phyloP scores from a whole-genome alignment of 2,797 vertebrate genomes.

The Gymnodraco acuticeps region DNA sequence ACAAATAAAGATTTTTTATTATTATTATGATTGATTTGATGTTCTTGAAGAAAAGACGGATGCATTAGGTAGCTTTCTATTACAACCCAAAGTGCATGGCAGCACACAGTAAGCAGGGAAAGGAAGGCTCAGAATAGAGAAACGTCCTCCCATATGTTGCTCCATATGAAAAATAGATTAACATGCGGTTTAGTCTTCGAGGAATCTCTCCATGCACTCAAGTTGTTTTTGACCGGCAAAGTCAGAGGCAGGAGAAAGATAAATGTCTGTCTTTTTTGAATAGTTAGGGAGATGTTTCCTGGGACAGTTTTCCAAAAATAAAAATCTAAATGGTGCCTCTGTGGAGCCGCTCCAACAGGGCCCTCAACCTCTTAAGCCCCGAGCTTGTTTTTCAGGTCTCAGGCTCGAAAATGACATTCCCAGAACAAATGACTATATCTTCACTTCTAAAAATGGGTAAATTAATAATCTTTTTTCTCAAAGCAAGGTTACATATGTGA shows the following conservation, averaged over 20 bases:
- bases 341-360: slow-evolving; percentile 47
- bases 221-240: not conserved
- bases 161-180: not conserved
- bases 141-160: not conserved
- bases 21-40: too few species aligned
- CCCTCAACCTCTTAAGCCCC: not conserved
- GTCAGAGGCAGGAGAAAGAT: not conserved
- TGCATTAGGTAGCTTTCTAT: not conserved
- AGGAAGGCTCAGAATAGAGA: not conserved
- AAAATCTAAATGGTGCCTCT: slow-evolving; percentile 6
- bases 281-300: not conserved
- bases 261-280: not conserved
- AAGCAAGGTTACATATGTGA: too few species aligned
- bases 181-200: not conserved
- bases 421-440: too few species aligned
- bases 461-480: too few species aligned
- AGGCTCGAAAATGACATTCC: too few species aligned
- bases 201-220: not conserved
- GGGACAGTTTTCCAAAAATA: slow-evolving; percentile 18
- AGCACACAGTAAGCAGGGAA: not conserved
- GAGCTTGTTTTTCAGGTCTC: too few species aligned
- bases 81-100: not conserved
- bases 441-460: too few species aligned
- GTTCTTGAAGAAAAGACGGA: not conserved
- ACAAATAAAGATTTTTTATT: too few species aligned